Conservation (phyloP, 2,797 vertebrate genomes). For the Anguilla megastoma region DNA sequence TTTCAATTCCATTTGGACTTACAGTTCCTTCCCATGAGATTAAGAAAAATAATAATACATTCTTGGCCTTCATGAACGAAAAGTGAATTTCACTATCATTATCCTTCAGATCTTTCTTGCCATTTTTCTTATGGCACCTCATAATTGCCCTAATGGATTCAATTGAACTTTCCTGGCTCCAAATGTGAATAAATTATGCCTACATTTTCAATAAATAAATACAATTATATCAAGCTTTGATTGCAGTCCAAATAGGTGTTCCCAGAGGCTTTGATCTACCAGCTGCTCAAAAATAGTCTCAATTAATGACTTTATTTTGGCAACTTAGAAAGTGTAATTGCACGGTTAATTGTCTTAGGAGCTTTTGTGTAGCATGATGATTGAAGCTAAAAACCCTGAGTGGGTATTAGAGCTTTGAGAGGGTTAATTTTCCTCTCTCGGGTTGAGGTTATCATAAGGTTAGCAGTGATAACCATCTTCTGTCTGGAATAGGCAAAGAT, state of each 20-base stretch:
- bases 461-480: neutral
- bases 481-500: slow-evolving; percentile 3
- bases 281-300: slow-evolving; percentile 48
- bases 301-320: slow-evolving; percentile 42
- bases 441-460: neutral
- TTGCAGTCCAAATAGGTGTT: slow-evolving; percentile 48
- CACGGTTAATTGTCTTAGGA: slow-evolving; percentile 43
- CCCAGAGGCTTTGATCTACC: slow-evolving; percentile 33
- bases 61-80: neutral
- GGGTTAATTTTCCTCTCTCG: neutral
- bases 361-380: slow-evolving; percentile 42
- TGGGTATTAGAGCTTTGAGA: neutral
- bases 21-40: neutral
- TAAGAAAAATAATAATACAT: neutral
- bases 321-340: slow-evolving; percentile 44
- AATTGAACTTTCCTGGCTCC: slow-evolving; percentile 38
- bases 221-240: slow-evolving; percentile 39
- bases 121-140: slow-evolving; percentile 32
- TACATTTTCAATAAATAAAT: slow-evolving; percentile 43
- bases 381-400: slow-evolving; percentile 28
- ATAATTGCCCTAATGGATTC: slow-evolving; percentile 47
- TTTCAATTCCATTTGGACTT: neutral
- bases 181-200: slow-evolving; percentile 31
- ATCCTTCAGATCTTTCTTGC: slow-evolving; percentile 20
- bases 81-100: slow-evolving; percentile 19